Base-by-base conservation (phyloP, 2,113 vertebrate genomes). In the Marcusenius ussheri region DNA sequence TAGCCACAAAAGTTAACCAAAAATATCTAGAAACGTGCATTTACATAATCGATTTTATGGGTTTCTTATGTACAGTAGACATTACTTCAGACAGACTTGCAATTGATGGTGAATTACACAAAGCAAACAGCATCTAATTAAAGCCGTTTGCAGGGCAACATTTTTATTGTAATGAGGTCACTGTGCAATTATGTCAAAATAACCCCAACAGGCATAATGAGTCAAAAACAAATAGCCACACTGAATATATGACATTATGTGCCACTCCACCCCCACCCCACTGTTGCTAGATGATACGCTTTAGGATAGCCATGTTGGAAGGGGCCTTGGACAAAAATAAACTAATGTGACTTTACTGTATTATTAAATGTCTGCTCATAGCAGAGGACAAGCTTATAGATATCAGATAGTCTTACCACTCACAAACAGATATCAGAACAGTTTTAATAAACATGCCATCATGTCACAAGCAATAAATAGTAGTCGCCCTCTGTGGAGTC, bases 161-260 rank as follows among this genome's bases (percentile, higher is more conserved):
- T 47, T 74, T 77, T 77, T 46, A 46, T 89, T 89, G n/a, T 13
- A 77, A 42, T 46, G 66, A 89, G 88, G 66, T 80, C 88, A 49
- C 8, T 27, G 24, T 80, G 24, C 39, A 77, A 80, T 80, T 47
- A 89, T 39, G 21, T 46, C 42, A 77, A 50, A 17, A n/a, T n/a
- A 89, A 27, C 45, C 24, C 24, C 24, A 86, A 86, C 46, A 27
- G 46, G 42, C 45, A 86, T 45, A 83, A 70, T 27, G 62, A 42
- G 77, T 42, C 39, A 42, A 86, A 86, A 49, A 46, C 10, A 50
- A 86, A 49, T 27, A 46, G 39, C 83, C 62, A 70, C 27, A 31
- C n/a, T 70, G 27, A 70, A 86, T 86, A 24, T 31, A 49, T n/a
- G 24, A 49, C 83, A 70, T 11, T 31, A 46, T n/a, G 46, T 49